A percentile compares a stretch with the other conserved stretches of the same genome.
Evolutionary conservation across 2,113 vertebrate species (phyloP).

Genomic region (Dicrurus megarhynchus): DNA sequence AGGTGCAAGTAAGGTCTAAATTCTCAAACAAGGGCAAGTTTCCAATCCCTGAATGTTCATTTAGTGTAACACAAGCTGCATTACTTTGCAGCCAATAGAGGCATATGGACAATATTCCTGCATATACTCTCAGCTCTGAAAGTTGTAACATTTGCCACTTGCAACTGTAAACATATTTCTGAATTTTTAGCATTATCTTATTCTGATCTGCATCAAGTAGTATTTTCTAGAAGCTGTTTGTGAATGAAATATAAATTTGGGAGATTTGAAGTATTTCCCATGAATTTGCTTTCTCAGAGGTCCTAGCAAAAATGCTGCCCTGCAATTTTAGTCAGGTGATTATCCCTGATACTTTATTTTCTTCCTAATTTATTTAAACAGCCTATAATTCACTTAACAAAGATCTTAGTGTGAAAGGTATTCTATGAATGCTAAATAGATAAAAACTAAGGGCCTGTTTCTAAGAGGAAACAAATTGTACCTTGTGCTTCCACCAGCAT

Average conservation of each 20-base stretch:
- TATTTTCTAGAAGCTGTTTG: not conserved
- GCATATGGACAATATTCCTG: conserved; percentile 67
- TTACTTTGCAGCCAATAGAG: conserved; percentile 62
- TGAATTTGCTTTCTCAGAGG: not conserved
- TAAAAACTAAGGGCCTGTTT: not conserved
- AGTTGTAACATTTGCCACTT: conserved; percentile 61
- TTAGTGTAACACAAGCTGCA: conserved; percentile 62
- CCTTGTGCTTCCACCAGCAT: not conserved
- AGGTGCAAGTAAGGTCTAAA: conserved; percentile 43
- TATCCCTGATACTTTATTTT: not conserved
- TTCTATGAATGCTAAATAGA: not conserved
- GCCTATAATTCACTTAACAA: not conserved
- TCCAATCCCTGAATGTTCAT: conserved; percentile 71
- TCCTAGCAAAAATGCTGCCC: not conserved
- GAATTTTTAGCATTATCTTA: conserved; percentile 51
- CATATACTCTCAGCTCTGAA: conserved; percentile 40
- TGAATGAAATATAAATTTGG: not conserved
- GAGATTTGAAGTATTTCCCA: not conserved
- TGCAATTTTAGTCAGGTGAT: not conserved
- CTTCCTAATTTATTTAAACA: not conserved
- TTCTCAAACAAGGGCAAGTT: conserved; percentile 57
- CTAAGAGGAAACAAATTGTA: not conserved
- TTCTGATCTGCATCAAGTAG: not conserved
- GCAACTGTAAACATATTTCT: conserved; percentile 53
- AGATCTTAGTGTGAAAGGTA: not conserved